Base-by-base conservation (phyloP, 2,113 vertebrate species). In the Tenebrosternarchus preto region DNA sequence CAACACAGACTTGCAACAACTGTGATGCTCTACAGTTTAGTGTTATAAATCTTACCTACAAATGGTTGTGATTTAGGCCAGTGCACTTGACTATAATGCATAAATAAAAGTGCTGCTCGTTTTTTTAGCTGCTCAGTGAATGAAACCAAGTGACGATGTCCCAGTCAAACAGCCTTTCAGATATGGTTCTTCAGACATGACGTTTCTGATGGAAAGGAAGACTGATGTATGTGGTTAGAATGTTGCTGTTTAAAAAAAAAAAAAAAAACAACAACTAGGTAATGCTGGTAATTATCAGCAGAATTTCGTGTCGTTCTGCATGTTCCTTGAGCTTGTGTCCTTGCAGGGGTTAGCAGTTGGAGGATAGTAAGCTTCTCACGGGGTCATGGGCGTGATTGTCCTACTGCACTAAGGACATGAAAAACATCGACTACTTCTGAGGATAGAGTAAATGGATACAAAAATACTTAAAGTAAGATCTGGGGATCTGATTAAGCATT, bases 11-110 rank as follows among this genome's bases (percentile, higher is more conserved):
- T 39, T 80, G 69, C 55, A 29, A 74, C 17, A 76, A 39, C 46
- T 79, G 80, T 85, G 81, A 73, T 68, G 83, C 80, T 76, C 75
- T 85, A 72, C 80, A 78, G 71, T 78, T 79, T 78, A 75, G 71
- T 69, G 79, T 82, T 90, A 66, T 87, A 86, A 83, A 80, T 81
- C 71, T 80, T 83, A 77, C 85, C 39, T 75, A 87, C 87, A 88
- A 82, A 89, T 85, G 73, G 82, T 67, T 70, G 59, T 60, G 71
- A 66, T 50, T 57, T 22, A 61, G 78, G 27, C 56, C 19, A 57
- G 77, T 75, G 83, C 76, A 22, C 70, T 67, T 66, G 50, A 68
- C 70, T 84, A 80, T n/a, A 81, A 31, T 19, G 55, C 20, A 64
- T 64, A 56, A 79, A 70, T 22, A 3, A n/a, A 27, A n/a, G n/a